Conservation (phyloP, 2,888 invertebrate species). For the Lottia scabra region DNA sequence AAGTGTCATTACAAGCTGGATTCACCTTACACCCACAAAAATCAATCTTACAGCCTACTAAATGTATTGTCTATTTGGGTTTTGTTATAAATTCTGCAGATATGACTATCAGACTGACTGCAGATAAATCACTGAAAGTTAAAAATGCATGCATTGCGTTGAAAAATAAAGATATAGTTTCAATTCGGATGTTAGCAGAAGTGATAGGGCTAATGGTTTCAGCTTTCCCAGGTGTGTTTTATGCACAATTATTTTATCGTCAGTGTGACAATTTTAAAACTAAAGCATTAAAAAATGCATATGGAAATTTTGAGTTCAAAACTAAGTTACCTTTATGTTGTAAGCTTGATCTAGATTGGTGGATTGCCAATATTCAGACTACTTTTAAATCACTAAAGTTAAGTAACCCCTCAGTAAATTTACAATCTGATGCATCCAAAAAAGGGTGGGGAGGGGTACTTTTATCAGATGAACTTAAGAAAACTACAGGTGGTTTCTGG, state of each 20-base stretch:
- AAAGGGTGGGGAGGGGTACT: constrained; percentile 3
- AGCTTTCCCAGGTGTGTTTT: neutral
- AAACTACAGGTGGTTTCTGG: constrained; percentile 15
- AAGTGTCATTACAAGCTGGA: neutral
- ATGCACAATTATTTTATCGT: neutral
- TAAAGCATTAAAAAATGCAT: neutral
- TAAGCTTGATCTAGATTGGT: no score
- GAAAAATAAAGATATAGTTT: no score
- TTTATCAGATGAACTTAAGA: neutral
- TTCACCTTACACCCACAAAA: constrained; percentile 9
- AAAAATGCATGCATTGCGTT: constrained; percentile 11
- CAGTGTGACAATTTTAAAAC: neutral
- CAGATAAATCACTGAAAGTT: constrained; percentile 17
- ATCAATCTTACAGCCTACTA: constrained; percentile 8
- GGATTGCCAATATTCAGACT: no score
- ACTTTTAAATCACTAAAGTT: neutral
- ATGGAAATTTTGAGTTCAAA: neutral
- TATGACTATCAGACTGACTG: constrained; percentile 31
- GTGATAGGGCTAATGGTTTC: neutral
- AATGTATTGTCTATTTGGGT: constrained; percentile 9
- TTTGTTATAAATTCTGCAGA: constrained; percentile 3
- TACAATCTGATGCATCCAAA: constrained; percentile 17
- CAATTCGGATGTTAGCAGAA: neutral
- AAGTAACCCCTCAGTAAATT: constrained; percentile 6
- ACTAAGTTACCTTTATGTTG: neutral